A percentile compares a stretch with the other conserved stretches of the same genome.
Conservation (phyloP, 2,113 vertebrate species). For the Odocoileus virginianus region DNA sequence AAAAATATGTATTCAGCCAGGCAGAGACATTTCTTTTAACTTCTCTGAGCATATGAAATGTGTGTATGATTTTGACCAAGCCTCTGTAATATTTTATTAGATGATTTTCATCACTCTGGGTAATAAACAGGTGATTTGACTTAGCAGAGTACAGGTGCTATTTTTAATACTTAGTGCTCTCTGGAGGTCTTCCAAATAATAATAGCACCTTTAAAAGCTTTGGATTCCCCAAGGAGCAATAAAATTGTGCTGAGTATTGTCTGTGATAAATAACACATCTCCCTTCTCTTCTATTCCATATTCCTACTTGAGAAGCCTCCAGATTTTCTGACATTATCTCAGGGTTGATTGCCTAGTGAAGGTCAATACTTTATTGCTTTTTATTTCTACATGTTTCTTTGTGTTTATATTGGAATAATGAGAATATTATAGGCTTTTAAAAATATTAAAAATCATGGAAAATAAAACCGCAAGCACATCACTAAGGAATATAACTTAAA, state of each 20-base stretch:
- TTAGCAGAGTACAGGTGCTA: constrained; percentile 61
- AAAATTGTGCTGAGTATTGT: constrained; percentile 68
- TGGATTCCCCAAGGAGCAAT: constrained; percentile 54
- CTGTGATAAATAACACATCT: constrained; percentile 64
- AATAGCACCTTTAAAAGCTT: constrained; percentile 72
- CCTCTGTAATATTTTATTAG: constrained; percentile 66
- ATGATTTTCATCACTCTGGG: constrained; percentile 62
- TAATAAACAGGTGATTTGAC: constrained; percentile 70
- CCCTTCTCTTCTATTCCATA: neutral
- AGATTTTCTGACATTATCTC: constrained; percentile 47
- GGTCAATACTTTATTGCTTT: constrained; percentile 16
- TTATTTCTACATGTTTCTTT: neutral
- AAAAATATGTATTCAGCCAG: neutral
- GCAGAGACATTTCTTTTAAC: neutral
- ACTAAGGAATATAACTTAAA: neutral
- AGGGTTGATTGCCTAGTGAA: constrained; percentile 25
- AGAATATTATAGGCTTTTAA: constrained; percentile 13
- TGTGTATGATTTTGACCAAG: constrained; percentile 42
- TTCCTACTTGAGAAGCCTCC: constrained; percentile 45
- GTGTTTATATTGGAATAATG: neutral
- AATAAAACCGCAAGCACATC: neutral
- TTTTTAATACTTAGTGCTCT: constrained; percentile 73
- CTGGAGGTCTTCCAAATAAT: constrained; percentile 72
- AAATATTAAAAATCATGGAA: constrained; percentile 4
- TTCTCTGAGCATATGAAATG: constrained; percentile 19